These are phyloP conservation scores for Hydractinia symbiolongicarpus DNA, from an alignment of 30 jellyfish, hydroid and myxozoan species.

Conservation along the genomic window DNA sequence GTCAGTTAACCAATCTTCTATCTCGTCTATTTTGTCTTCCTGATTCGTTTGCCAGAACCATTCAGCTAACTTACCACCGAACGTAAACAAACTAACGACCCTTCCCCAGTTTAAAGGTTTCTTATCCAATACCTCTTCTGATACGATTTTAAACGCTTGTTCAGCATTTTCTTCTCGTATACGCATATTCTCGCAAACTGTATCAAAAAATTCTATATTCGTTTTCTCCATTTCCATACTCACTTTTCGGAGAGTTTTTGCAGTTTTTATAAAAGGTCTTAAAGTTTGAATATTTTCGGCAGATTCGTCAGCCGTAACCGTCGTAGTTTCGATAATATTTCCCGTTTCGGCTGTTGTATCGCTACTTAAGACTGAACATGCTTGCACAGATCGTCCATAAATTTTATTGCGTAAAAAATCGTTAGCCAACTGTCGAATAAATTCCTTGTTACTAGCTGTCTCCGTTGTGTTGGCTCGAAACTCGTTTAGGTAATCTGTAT, in stretches of 20 bases:
- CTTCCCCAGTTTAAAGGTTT: slow-evolving; percentile 41
- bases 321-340: neutral
- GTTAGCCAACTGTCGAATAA: slow-evolving; percentile 28
- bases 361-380: too few relatives aligned
- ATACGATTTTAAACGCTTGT: slow-evolving; percentile 6
- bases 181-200: slow-evolving; percentile 24
- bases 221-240: slow-evolving; percentile 25
- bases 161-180: slow-evolving; percentile 31
- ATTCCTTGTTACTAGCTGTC: neutral
- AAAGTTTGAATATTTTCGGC: neutral
- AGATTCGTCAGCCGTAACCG: neutral
- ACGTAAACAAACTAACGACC: slow-evolving; percentile 33
- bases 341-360: too few relatives aligned
- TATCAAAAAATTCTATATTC: slow-evolving; percentile 29
- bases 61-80: slow-evolving; percentile 47
- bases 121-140: slow-evolving; percentile 22
- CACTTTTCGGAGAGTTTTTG: slow-evolving; percentile 23
- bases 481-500: too few relatives aligned
- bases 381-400: neutral
- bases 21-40: slow-evolving; percentile 37
- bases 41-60: slow-evolving; percentile 40
- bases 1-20: slow-evolving; percentile 45
- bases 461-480: too few relatives aligned
- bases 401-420: slow-evolving; percentile 22
- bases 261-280: neutral